Conservation (phyloP, 1,140 invertebrate genomes). For the Hylaeus volcanicus region DNA sequence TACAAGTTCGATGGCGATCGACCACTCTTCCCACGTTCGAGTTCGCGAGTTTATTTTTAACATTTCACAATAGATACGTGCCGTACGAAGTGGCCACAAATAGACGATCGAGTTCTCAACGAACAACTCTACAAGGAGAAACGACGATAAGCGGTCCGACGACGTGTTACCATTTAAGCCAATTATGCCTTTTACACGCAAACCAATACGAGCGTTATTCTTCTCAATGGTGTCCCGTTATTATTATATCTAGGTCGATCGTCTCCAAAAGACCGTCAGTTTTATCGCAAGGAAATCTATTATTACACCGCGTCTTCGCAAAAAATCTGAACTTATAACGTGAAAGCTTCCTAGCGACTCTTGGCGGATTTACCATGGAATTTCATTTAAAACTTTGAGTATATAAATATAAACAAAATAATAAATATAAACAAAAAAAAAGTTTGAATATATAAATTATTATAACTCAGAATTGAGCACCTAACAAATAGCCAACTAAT, state of each 20-base stretch:
- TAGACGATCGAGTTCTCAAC: constrained; percentile 20
- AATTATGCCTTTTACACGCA: constrained; percentile 33
- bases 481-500: too few species aligned
- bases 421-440: too few species aligned
- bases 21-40: not conserved
- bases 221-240: not conserved
- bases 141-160: constrained; percentile 5
- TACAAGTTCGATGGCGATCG: not conserved
- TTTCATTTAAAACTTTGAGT: too few species aligned
- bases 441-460: too few species aligned
- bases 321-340: not conserved
- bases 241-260: not conserved
- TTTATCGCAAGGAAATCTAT: not conserved
- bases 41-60: constrained; percentile 21
- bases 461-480: too few species aligned
- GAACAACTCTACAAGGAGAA: not conserved
- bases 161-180: constrained; percentile 35
- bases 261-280: not conserved
- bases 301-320: too few species aligned
- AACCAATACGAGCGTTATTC: not conserved
- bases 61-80: constrained; percentile 9
- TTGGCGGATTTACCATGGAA: too few species aligned
- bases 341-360: too few species aligned
- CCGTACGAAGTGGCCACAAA: constrained; percentile 5
- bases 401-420: too few species aligned